Evolutionary conservation across 1,140 invertebrate genomes (phyloP), one percentile per base, ranked within the genome.

Genomic region (Drosophila serrata): DNA sequence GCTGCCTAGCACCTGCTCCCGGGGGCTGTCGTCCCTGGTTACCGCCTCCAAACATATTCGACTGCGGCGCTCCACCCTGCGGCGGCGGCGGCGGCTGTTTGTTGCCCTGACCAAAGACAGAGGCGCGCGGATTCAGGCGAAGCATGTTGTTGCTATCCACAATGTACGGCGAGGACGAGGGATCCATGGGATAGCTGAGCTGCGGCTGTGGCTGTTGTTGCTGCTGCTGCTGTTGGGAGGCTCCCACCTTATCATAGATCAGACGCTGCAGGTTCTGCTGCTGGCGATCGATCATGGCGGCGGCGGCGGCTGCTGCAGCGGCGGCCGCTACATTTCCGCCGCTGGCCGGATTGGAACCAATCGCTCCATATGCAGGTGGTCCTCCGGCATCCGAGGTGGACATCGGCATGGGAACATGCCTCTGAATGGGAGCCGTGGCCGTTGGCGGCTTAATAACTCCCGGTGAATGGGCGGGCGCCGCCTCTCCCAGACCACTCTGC

Each of bases 381-480:
- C 40, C 61, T n/a, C 61, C 65, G 6, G 29, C 3, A 9, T 90
- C 81, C 24, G 63, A 37, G 17, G 51, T 62, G 2, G 48, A 40
- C 35, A 76, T 76, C n/a, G 78, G 75, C 77, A 85, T 79, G 13
- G 73, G 79, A 7, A 76, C 48, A 43, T 86, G 75, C 27, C 81
- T 51, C 60, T 92, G 91, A 31, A 91, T 92, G n/a, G 82, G 84
- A 8, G 81, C 85, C 17, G 84, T 62, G 8, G 67, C 78, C n/a
- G 76, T 65, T 31, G 91, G 77, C 11, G 82, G 88, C 29, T 92
- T 92, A 1, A 92, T 92, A 1, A 92, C 82, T n/a, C 88, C 82
- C 13, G 93, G 94, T 22, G 93, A 94, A 63, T 81, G 92, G 79
- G 80, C 93, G 59, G 93, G 29, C 24, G 58, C 63, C 7, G 45